Base-by-base conservation (phyloP, 2,888 invertebrate species). In the Eupithecia abbreviata region DNA sequence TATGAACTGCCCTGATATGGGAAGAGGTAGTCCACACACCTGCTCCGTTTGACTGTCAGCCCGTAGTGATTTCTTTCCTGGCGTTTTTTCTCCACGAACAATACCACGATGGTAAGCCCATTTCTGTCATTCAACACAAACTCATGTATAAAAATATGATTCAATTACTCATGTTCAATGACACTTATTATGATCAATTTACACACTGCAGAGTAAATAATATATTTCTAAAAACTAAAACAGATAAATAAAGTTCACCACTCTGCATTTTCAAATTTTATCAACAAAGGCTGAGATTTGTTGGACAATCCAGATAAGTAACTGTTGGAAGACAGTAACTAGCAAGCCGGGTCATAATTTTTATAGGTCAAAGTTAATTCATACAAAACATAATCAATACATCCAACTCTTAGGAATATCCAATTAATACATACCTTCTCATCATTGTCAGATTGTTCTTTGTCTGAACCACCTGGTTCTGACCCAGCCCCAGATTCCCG, bases 101-200 rank as follows among this genome's bases (percentile, higher is more conserved):
- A 97, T 96, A 95, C 97, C 97, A 90, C 97, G 97, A 94, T 97
- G 97, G 95, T 96, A 96, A 94, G 96, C 97, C 97, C 97, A 97
- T 96, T 97, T 97, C 97, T 97, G 96, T 90, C 88, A 91, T 88
- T 87, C 88, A 93, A 93, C 73, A 71, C 72, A 75, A 71, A 69
- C n/a, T 51, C 65, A 69, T 73, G 70, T 55, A 75, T 67, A 74
- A 13, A 73, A 79, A 79, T 79, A 58, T 58, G 74, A 77, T 82
- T 77, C 41, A 77, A 70, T 76, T 77, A 79, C 73, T 76, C 69
- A 76, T 80, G 72, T 66, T 77, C 71, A 75, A 76, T 82, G 13
- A 66, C 42, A 42, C 41, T 15, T 15, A 47, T 66, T 5, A 47
- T 76, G 75, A 55, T 83, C 83, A 85, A 85, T 82, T 85, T 86